These are phyloP conservation scores for Raja brachyura DNA, from an alignment of 2,113 vertebrate genomes.

Conservation along the genomic window DNA sequence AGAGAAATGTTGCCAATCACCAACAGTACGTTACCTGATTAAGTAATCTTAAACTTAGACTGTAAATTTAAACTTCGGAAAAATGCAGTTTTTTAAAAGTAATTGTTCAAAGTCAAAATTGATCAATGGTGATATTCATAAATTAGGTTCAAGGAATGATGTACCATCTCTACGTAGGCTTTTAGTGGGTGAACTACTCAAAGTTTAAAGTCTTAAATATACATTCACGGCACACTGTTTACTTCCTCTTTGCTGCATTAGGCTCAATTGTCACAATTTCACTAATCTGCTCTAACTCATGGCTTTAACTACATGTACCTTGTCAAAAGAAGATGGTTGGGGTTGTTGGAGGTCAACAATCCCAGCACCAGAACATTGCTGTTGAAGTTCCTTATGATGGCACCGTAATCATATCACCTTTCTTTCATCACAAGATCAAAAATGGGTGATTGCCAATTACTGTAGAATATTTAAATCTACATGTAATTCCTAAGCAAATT, in stretches of 20 bases:
- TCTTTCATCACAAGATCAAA: too few relatives aligned
- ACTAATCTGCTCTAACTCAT: conserved; percentile 24
- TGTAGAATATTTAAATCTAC: too few relatives aligned
- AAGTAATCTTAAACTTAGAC: neutral
- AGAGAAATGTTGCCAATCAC: neutral
- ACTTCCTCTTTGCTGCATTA: neutral
- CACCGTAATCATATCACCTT: too few relatives aligned
- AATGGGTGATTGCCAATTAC: too few relatives aligned
- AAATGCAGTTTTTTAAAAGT: neutral
- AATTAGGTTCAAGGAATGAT: neutral
- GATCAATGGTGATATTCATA: neutral
- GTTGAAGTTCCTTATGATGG: too few relatives aligned
- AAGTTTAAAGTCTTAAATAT: neutral
- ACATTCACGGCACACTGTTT: neutral
- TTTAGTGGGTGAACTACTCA: neutral
- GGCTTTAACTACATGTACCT: too few relatives aligned
- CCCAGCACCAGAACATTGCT: too few relatives aligned
- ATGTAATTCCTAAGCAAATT: too few relatives aligned
- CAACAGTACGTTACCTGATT: neutral
- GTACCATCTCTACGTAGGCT: neutral
- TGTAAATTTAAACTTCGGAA: neutral
- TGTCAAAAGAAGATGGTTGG: too few relatives aligned
- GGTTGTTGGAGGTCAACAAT: too few relatives aligned
- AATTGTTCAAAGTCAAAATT: neutral
- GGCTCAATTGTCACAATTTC: neutral